Evolutionary conservation across 2,797 vertebrate species (phyloP), one percentile per base, ranked within the genome.

Genomic region (Florisuga fusca): DNA sequence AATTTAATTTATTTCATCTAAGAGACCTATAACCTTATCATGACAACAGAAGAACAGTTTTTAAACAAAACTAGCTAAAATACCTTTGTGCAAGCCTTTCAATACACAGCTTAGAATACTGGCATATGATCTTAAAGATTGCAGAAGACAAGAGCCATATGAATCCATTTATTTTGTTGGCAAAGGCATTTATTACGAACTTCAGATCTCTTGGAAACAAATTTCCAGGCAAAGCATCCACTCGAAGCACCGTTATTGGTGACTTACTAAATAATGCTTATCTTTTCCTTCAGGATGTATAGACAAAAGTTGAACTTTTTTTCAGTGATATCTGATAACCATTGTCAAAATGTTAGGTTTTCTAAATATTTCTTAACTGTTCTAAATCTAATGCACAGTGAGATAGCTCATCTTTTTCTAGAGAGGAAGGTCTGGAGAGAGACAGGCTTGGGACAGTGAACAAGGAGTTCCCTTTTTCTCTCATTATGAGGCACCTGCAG

Each of bases 271-370:
- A 90, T 41, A 41, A 41, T 41, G 3, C 7, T 14, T 51, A 15
- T 51, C 0, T 57, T 55, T 72, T 72, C 54, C 33, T 84, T 68
- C 22, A 62, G 25, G 67, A 29, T 62, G 10, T 46, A 23, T 2
- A 53, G 46, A 41, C 10, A 57, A 31, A 89, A 55, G 9, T 50
- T 61, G 36, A 48, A 14, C 8, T 31, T 61, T 14, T 61, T 14
- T 23, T 45, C 20, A 27, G 16, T 19, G 34, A 5, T 71, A 75
- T 48, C 63, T 89, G 75, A 55, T 66, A 38, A 63, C 22, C 48
- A 20, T 1, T 8, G 18, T 16, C 20, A 66, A 80, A 59, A 16
- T 11, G 29, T 27, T 31, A 38, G 10, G 1, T 0, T 3, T 36
- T 68, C 22, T 36, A 9, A 4, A 2, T 45, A 29, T 84, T n/a